Conservation (phyloP, 2,888 invertebrate genomes). For the Tetragonisca angustula region DNA sequence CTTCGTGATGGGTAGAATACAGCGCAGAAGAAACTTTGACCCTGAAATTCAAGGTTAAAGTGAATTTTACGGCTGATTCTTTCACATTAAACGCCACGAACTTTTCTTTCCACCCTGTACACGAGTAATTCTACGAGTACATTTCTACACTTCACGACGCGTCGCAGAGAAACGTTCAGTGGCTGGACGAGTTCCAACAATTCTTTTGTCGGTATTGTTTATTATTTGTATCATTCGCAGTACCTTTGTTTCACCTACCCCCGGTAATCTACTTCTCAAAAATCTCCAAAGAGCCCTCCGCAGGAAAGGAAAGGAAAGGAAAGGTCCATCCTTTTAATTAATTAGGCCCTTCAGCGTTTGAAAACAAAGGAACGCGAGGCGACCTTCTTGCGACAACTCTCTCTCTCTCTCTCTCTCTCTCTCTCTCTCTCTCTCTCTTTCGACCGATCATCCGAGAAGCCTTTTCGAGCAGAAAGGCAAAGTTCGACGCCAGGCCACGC, state of each 20-base stretch:
- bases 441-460: slow-evolving; percentile 24
- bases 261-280: not conserved
- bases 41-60: too few relatives aligned
- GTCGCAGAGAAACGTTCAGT: too few relatives aligned
- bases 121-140: too few relatives aligned
- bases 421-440: not conserved
- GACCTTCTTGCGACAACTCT: not conserved
- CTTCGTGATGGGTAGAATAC: too few relatives aligned
- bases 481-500: slow-evolving; percentile 26
- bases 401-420: too few relatives aligned
- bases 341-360: slow-evolving; percentile 26
- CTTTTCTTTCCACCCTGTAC: too few relatives aligned
- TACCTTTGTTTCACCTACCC: not conserved
- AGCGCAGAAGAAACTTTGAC: too few relatives aligned
- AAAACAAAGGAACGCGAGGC: slow-evolving; percentile 18
- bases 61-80: too few relatives aligned
- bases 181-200: too few relatives aligned
- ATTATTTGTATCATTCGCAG: not conserved
- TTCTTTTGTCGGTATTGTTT: not conserved
- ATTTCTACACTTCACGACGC: too few relatives aligned
- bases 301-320: not conserved
- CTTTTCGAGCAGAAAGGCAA: slow-evolving; percentile 15
- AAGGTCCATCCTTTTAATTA: slow-evolving; percentile 19
- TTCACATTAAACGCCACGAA: too few relatives aligned
- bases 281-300: not conserved